Evolutionary conservation across 2,797 vertebrate species (phyloP), one percentile per base, ranked within the genome.

Genomic region (Orientallactaga sibirica): DNA sequence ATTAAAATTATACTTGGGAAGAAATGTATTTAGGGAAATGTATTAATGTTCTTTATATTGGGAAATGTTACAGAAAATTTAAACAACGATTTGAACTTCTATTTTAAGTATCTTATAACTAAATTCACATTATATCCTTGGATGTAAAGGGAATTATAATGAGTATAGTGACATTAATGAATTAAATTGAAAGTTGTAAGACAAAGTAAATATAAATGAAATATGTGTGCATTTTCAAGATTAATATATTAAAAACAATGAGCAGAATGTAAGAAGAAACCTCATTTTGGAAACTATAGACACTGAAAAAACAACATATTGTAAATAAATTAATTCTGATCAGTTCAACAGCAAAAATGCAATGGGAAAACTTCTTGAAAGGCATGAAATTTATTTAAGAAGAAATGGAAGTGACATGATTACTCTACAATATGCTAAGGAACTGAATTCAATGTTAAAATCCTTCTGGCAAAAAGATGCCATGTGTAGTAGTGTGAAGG

Each of bases 191-290:
- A 91, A 93, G 7, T 62, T 5, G 22, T 43, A 68, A 82, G 75
- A 64, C 22, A 43, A 14, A n/a, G 20, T 58, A 88, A 91, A 37
- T 55, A 19, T 70, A 91, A 93, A 86, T n/a, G 41, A 86, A 93
- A 78, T 91, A 20, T 8, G 27, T 87, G 2, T 48, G 80, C 48
- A 87, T 74, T 20, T 7, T 70, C 93, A 93, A 89, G 29, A 80
- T 55, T 9, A 75, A 79, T 88, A 52, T 89, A 37, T 61, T 61
- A 92, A 75, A 90, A 64, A 61, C 0, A 84, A 74, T 74, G 20
- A 55, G 55, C 82, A 74, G 29, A 82, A 48, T 70, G 4, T 61
- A 77, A 93, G 73, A 29, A 8, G 5, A 85, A 92, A 85, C 64
- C 24, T 58, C 27, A 62, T 37, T 68, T 58, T 62, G 84, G 33